Base-by-base conservation (phyloP, 2,888 invertebrate genomes). In the Thysanoteuthis rhombus region DNA sequence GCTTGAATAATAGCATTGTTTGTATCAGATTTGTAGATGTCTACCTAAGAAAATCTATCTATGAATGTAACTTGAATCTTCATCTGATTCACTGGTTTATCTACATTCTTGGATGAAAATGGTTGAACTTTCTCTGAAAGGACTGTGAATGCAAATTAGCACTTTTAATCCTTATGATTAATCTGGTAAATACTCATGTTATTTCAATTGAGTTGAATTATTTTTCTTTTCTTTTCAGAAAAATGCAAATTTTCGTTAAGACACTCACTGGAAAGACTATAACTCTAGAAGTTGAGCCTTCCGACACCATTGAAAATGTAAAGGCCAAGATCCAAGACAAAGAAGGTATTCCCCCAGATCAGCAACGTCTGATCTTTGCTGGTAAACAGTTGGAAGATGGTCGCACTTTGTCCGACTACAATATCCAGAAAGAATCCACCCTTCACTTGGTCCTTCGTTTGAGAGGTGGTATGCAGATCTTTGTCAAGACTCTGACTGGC, bases 301-400 rank as follows among this genome's bases (percentile, higher is more conserved):
- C 98, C 1, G 99, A 99, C 97, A 98, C 98, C 19, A 99, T 99
- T 96, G 99, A 99, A 97, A 99, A 99, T 98, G 99, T 99, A 89
- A 99, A 99, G 97, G 96, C 97, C n/a, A 97, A 97, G 94, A 97
- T 97, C 94, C 97, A 97, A 95, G 98, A 98, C 95, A 98, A 98
- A 95, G 97, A 98, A 97, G 96, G 96, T 52, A 95, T 98, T 94
- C 98, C 98, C 0, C 98, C 98, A 94, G 98, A 98, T 97, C 98
- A 98, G 97, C 98, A 98, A 97, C 98, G 98, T 96, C 97, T 99
- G 97, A 99, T 99, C 97, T 99, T 99, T 97, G 99, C 99, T 95
- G 99, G 99, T 94, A 99, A 99, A 97, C 99, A 99, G 97, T 97
- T 99, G 96, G 99, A 99, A 97, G 99, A 99, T 98, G 99, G 99